A percentile compares a stretch with the other conserved stretches of the same genome.
Conservation (phyloP, 2,888 invertebrate species). For the Carpatolechia fugitivella region DNA sequence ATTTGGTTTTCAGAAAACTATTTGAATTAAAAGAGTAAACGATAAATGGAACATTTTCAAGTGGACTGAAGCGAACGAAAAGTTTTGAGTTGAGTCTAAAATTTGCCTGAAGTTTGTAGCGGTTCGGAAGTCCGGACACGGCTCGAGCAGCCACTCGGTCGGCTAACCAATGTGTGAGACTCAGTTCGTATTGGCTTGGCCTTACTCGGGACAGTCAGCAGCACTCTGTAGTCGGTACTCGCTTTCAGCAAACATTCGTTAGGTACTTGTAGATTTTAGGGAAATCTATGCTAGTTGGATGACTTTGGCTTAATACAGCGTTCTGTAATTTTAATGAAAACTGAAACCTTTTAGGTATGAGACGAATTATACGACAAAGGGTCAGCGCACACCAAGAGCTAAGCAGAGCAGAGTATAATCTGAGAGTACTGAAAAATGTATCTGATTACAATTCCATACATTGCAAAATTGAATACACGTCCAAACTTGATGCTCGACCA, state of each 20-base stretch:
- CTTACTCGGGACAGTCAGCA: no score
- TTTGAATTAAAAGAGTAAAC: constrained; percentile 22
- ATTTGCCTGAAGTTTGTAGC: constrained; percentile 57
- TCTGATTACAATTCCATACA: no score
- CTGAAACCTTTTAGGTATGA: no score
- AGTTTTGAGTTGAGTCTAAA: constrained; percentile 36
- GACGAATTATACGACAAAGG: no score
- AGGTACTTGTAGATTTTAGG: neutral
- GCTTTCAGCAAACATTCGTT: neutral
- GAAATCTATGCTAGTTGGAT: no score
- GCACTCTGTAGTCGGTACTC: neutral
- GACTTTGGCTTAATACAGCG: no score
- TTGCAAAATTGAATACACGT: no score
- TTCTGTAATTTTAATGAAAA: no score
- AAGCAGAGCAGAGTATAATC: no score
- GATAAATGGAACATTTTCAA: constrained; percentile 15
- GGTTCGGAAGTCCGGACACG: constrained; percentile 20
- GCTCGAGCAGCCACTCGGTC: neutral
- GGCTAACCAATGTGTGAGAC: neutral
- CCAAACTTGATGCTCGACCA: no score
- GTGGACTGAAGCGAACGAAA: constrained; percentile 24
- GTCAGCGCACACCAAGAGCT: no score
- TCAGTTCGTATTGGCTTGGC: neutral
- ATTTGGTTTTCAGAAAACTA: constrained; percentile 24
- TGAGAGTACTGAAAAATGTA: no score